Percentiles rank a stretch among this genome's conserved stretches.
Conservation (phyloP, 2,888 invertebrate species). For the Pachycephus smyrnensis region DNA sequence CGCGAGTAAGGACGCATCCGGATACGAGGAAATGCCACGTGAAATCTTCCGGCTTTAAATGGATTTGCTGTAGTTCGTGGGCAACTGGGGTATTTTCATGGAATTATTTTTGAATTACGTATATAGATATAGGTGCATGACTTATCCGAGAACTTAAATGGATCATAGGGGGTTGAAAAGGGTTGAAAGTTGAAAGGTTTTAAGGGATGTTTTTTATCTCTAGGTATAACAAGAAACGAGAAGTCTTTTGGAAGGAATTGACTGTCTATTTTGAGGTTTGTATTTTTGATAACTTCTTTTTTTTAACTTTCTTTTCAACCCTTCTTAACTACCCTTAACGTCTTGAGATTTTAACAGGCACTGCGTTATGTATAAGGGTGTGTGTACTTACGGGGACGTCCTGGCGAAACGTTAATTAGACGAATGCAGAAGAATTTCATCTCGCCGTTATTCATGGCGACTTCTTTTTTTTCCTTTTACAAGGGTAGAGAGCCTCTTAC, state of each 20-base stretch:
- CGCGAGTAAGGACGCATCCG: not conserved
- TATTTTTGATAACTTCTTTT: not conserved
- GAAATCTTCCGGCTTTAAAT: not conserved
- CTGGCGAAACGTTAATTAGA: not conserved
- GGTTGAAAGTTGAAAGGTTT: too few relatives aligned
- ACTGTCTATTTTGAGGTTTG: not conserved
- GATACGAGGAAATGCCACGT: not conserved
- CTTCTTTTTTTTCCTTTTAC: not conserved
- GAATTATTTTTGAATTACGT: too few relatives aligned
- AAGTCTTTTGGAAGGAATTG: not conserved
- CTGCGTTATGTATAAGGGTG: not conserved
- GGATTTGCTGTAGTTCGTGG: not conserved
- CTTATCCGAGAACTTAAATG: too few relatives aligned
- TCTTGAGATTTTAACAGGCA: not conserved
- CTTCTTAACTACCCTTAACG: not conserved
- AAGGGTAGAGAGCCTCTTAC: not conserved
- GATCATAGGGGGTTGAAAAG: too few relatives aligned
- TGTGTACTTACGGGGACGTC: not conserved
- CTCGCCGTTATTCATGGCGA: not conserved
- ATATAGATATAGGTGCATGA: too few relatives aligned
- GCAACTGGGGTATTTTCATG: too few relatives aligned
- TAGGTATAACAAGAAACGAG: not conserved
- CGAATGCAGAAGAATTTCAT: not conserved
- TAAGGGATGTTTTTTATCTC: too few relatives aligned
- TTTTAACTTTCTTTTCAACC: not conserved